Base-by-base conservation (phyloP, 2,888 invertebrate genomes). In the Lamellibrachia columna region DNA sequence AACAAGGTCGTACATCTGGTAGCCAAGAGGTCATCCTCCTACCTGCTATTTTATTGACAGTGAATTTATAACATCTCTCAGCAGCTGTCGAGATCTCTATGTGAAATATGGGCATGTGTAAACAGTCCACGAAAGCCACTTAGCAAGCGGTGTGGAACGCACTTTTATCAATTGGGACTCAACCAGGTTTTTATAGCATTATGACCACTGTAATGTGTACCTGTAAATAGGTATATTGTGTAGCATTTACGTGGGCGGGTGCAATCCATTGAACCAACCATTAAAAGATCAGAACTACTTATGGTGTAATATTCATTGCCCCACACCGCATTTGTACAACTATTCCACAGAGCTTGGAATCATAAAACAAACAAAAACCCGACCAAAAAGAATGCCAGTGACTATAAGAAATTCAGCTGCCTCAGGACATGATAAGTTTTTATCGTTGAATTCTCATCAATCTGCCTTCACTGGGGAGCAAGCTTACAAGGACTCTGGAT, bases 41-140 rank as follows among this genome's bases (percentile, higher is more conserved):
- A 75, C 75, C 75, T 75, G 75, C 75, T 75, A 75, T 75, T 75
- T 75, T 75, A 75, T 22, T 75, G 75, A 75, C 75, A 75, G 75
- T 75, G 15, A 75, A 75, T 75, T 75, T 75, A 75, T 15, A 75
- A 75, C 75, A 75, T 75, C 75, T 75, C 75, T 75, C 75, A 22
- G 75, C 75, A 75, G 75, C 75, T 75, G 75, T 75, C 22, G 15
- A 11, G 22, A 75, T 75, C 75, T 75, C 75, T n/a, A 22, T n/a
- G 22, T 22, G 75, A 75, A 75, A 75, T 75, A 75, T 75, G 75
- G 75, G 6, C 22, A 6, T 22, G 75, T 75, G 75, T 75, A 75
- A 75, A 75, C 75, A 22, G 75, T 22, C 6, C 22, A 75, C 15
- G n/a, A 75, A 75, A 11, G 22, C 75, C 75, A 75, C 75, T 75